Evolutionary conservation across 2,797 vertebrate species (phyloP), one percentile per base, ranked within the genome.

Genomic region (Rhinophrynus dorsalis): DNA sequence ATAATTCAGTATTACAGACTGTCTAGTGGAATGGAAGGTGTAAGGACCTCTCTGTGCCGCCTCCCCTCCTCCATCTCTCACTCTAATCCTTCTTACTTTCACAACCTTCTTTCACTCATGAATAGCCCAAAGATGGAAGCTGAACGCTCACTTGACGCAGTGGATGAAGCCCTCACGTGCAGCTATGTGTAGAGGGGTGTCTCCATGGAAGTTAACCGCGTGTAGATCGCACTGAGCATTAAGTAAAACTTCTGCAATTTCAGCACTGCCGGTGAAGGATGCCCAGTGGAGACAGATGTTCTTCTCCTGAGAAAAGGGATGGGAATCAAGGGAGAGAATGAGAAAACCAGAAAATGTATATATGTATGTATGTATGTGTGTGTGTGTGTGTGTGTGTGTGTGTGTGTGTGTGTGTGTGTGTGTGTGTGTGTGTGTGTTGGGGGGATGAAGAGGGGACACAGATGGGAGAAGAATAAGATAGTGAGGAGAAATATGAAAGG

Each of bases 211-310:
- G 81, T 97, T 97, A 0, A 94, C 90, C 0, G 92, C 92, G 0
- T 92, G 76, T 0, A 97, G 89, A 18, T 94, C 93, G 0, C 94
- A 97, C 61, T 92, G 94, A 0, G 95, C 88, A 1, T 97, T 95
- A 48, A 97, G 84, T 29, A 97, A 87, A 44, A 96, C 86, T 82
- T 96, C 93, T 0, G 94, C 94, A 0, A 97, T 97, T 44, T 96
- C 94, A 0, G 93, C 92, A 0, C 92, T 93, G 44, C 95, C 95
- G 0, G 95, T 94, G 50, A 96, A 97, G 2, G 94, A 95, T 0
- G 95, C 95, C 95, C 95, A 97, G 86, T 96, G 95, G 61, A 95
- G 80, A 74, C 94, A 96, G 58, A 97, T 93, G n/a, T 97, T 97
- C 77, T 93, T 91, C 79, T 97, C 95, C 94, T 96, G 24, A 33